These are phyloP conservation scores for Malurus alboscapulatus DNA, from an alignment of 2,113 vertebrate species.

Conservation along the genomic window DNA sequence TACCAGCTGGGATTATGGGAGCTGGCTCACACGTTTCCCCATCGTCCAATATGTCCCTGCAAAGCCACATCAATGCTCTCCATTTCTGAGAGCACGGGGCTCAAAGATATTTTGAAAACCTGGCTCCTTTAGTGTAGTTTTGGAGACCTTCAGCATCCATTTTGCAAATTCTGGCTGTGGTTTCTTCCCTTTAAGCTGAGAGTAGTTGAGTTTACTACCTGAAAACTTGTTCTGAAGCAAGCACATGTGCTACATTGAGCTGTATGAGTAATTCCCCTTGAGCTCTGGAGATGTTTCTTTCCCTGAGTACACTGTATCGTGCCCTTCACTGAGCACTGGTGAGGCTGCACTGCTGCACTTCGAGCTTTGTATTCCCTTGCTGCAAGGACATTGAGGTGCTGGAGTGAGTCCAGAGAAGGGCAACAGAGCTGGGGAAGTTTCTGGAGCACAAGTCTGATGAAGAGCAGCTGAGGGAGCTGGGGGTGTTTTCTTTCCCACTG, in stretches of 20 bases:
- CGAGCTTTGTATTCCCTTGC: fast-evolving
- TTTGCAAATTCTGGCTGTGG: not conserved
- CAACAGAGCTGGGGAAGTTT: not conserved
- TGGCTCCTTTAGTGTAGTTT: not conserved
- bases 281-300: not conserved
- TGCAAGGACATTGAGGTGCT: not conserved
- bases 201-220: not conserved
- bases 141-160: not conserved
- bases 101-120: not conserved
- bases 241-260: not conserved
- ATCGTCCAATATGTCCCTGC: not conserved
- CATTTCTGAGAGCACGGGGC: not conserved
- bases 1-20: not conserved
- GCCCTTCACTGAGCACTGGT: not conserved
- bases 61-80: not conserved
- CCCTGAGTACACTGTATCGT: not conserved
- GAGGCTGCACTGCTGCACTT: not conserved
- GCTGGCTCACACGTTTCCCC: not conserved
- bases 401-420: not conserved
- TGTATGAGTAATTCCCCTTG: not conserved
- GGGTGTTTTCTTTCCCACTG: not conserved
- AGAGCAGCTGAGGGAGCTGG: not conserved
- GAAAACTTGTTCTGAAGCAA: not conserved
- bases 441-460: not conserved
- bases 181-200: not conserved